Evolutionary conservation across 2,888 invertebrate genomes (phyloP), one percentile per base, ranked within the genome.

Genomic region (Odontomyia ornata): DNA sequence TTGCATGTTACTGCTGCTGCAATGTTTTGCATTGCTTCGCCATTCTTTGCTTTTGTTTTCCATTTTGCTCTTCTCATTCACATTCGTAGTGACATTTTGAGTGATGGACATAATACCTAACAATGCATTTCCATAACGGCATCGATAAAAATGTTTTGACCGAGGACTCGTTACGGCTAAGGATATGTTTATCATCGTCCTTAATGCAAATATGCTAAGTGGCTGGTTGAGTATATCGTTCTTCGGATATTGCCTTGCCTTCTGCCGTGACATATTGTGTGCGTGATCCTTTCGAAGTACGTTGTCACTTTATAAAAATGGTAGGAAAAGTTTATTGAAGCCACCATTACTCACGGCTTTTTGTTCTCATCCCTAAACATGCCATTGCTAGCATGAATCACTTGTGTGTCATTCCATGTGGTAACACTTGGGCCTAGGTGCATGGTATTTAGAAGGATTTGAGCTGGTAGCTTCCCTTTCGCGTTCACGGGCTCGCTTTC

Each of bases 221-320:
- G 30, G 46, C 56, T 28, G 56, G 23, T 27, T n/a, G 71, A 28
- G 47, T 52, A 30, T 25, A 56, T 56, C 30, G n/a, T 72, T 56
- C 27, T 27, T n/a, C 56, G 52, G n/a, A 60, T 52, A 73, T 36
- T 60, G 57, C 57, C 36, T 21, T 28, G n/a, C n/a, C n/a, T n/a
- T n/a, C n/a, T n/a, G 21, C 43, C 73, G 60, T 73, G 57, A 73
- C 60, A 27, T 21, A 60, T 57, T 73, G 57, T 60, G 73, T 73
- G 73, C 73, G 73, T 73, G 73, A 73, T 57, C 73, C 73, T n/a
- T 73, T 28, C 73, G 28, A 73, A 23, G 69, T 30, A 73, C 73
- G 30, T 73, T 73, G 73, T 73, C 73, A 73, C 73, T 57, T 73
- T 73, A 73, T 73, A 73, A 73, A 73, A 57, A 56, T 72, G 11